Base-by-base conservation (phyloP, 1,140 invertebrate species). In the Drosophila paulistorum region DNA sequence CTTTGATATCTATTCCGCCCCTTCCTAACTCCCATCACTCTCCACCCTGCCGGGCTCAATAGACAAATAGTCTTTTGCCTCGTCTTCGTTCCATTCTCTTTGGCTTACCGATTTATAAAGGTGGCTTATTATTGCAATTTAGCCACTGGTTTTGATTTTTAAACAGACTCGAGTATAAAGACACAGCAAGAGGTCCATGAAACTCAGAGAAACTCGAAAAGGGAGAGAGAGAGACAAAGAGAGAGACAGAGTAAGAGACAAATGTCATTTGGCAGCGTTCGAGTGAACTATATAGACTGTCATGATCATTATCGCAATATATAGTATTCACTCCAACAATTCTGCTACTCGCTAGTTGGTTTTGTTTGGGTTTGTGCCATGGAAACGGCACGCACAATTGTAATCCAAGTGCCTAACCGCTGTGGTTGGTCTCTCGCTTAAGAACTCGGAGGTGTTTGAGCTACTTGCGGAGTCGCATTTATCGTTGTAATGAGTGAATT, bases 91-190 rank as follows among this genome's bases (percentile, higher is more conserved):
- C 48, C 37, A 59, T 75, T 63, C 65, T 64, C 54, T 68, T 78
- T 68, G 65, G 66, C 59, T 87, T 81, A 69, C 70, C 83, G 76
- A 87, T 87, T 90, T 91, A 90, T 87, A 90, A 87, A 90, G 82
- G 90, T 90, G 82, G 90, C 90, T 91, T 91, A 91, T 91, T 91
- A 91, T 91, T 85, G 90, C 90, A 91, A 91, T 91, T 91, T 91
- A 91, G 90, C 90, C 90, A 91, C 90, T 91, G 90, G 90, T 91
- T 91, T 91, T 91, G 90, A 91, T 91, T 91, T 91, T 91, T 33
- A 71, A 65, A 71, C 65, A 57, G 76, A 73, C 17, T 51, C 9
- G 3, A 23, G 45, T 70, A 87, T 79, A 81, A 81, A 81, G 65
- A 77, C 79, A 68, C 77, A 81, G 79, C 77, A 63, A 67, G 68